Percentiles rank a stretch among this genome's conserved stretches.
Conservation (phyloP, 2,113 vertebrate species). For the Halichoerus grypus region DNA sequence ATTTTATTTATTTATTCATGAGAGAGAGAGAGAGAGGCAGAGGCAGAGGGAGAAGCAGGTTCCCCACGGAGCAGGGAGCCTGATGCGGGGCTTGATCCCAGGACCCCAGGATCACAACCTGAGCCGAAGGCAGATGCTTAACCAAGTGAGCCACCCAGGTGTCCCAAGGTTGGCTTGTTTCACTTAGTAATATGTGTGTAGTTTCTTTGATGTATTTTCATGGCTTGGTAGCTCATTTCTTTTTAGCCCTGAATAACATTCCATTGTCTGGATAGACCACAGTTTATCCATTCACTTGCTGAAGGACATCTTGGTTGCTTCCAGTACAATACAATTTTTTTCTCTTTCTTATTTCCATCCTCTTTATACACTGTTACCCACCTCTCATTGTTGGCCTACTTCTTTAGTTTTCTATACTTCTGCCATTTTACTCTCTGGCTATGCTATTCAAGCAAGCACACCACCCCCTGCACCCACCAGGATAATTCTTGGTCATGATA, state of each 20-base stretch:
- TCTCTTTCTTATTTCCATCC: neutral
- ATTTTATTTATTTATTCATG: neutral
- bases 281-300: neutral
- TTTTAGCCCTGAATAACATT: neutral
- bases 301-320: neutral
- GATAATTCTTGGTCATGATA: neutral
- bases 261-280: neutral
- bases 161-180: neutral
- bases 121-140: neutral
- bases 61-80: neutral
- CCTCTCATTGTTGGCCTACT: neutral
- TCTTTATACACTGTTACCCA: neutral
- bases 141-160: neutral
- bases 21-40: neutral
- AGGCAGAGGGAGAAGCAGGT: neutral
- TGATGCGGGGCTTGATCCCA: neutral
- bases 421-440: neutral
- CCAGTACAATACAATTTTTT: neutral
- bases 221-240: neutral
- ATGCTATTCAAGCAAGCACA: neutral
- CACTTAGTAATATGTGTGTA: slow-evolving; percentile 1
- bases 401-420: neutral
- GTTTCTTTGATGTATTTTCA: neutral
- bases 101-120: neutral
- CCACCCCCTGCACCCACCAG: neutral